Conservation (phyloP, 2,888 invertebrate genomes). For the Bellardia bayeri region DNA sequence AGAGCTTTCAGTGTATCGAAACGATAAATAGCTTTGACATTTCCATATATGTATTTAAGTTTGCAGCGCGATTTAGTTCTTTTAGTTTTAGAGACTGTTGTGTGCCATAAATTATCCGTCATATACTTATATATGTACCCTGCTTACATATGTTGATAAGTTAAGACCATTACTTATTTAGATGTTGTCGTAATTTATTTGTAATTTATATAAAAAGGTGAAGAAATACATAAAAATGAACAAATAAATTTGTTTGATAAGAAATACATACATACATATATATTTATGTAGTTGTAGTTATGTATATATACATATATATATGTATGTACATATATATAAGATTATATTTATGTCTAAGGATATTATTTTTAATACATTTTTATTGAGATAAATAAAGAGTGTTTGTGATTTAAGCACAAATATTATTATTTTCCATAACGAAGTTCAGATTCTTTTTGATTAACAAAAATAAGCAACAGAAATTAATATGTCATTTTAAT, state of each 20-base stretch:
- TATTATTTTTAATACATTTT: background rate
- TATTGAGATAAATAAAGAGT: too few species aligned
- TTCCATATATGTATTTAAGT: background rate
- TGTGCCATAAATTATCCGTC: conserved; percentile 1
- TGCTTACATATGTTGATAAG: conserved; percentile 21
- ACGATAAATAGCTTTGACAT: background rate
- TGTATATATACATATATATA: too few species aligned
- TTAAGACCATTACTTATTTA: conserved; percentile 14
- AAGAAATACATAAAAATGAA: conserved; percentile 1
- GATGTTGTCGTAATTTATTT: background rate
- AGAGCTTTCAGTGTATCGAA: background rate
- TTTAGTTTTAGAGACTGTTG: background rate
- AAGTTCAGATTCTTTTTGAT: too few species aligned
- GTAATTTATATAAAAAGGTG: background rate
- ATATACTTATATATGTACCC: background rate
- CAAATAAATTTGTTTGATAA: background rate
- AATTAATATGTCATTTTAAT: too few species aligned
- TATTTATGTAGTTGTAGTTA: background rate
- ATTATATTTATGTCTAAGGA: background rate
- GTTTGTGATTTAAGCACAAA: too few species aligned
- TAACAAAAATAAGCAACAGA: too few species aligned
- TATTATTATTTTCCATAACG: too few species aligned
- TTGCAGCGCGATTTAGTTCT: background rate
- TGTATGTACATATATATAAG: too few species aligned
- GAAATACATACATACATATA: background rate